Evolutionary conservation across 2,888 invertebrate genomes (phyloP), one percentile per base, ranked within the genome.

Genomic region (Oscheius onirici): DNA sequence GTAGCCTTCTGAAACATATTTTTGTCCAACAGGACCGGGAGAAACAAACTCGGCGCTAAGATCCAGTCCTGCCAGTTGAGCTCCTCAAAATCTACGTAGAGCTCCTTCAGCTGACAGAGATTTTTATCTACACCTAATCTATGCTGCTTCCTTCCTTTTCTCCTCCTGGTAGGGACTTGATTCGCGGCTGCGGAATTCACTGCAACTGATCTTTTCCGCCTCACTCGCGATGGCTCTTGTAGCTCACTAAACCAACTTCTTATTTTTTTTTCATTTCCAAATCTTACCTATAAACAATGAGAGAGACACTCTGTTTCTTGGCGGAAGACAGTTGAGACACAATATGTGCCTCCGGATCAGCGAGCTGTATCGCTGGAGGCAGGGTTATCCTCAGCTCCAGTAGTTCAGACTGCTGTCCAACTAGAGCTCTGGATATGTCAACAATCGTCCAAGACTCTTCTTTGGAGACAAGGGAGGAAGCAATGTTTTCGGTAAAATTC

Each of bases 61-160:
- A 86, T 86, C 97, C 97, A 99, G 90, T 97, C 95, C 88, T 93
- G 93, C 97, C 97, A 99, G 66, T 96, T 96, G 41, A 99, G 95
- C 88, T 95, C 95, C 58, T 91, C 92, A 89, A 99, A 99, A 89
- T 97, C 95, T 60, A 99, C 96, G 89, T 94, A 95, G 87, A 99
- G 91, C 65, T 93, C 92, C 85, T 94, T 93, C 83, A 95, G 91
- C 82, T 93, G 92, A 89, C 99, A 99, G 24, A 82, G 74, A 22
- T 74, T 74, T 41, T 68, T 72, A 44, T 79, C 80, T 34, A 70
- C 73, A 20, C 72, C 65, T 70, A 77, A 55, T 34, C 55, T 28
- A 63, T 76, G 68, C 51, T 75, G 69, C 71, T 77, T 79, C 61
- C 69, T 73, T 58, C 74, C 73, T 69, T 75, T 77, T 69, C 74